A percentile compares a stretch with the other conserved stretches of the same genome.
Evolutionary conservation across 1,140 invertebrate genomes (phyloP).

Genomic region (Cydia amplana): DNA sequence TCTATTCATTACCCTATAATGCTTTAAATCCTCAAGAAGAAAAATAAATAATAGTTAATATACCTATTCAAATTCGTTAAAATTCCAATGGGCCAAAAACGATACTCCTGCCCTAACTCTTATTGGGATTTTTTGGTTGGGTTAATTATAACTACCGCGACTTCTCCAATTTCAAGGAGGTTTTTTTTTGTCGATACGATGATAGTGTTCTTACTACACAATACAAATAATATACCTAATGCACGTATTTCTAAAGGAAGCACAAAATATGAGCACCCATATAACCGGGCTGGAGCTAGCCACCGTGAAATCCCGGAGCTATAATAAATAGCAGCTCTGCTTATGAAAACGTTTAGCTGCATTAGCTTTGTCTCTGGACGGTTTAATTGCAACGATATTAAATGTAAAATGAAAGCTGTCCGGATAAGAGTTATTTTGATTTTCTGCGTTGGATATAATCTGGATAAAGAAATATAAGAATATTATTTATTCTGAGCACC

Average conservation of each 20-base stretch:
- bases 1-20: no score
- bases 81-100: no score
- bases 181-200: no score
- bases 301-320: constrained; percentile 32
- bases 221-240: neutral
- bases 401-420: constrained; percentile 8
- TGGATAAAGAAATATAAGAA: neutral
- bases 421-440: neutral
- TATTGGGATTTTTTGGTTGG: no score
- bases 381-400: constrained; percentile 37
- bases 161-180: no score
- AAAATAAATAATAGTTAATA: no score
- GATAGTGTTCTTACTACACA: no score
- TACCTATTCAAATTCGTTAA: no score
- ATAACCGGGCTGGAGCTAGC: constrained; percentile 19
- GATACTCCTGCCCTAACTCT: no score
- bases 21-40: no score
- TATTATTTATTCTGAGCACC: neutral
- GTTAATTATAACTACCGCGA: no score
- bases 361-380: constrained; percentile 37
- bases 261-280: neutral
- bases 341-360: constrained; percentile 41
- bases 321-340: constrained; percentile 39
- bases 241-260: constrained; percentile 11
- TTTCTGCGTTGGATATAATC: neutral